A percentile compares a stretch with the other conserved stretches of the same genome.
These are phyloP conservation scores for Sinocyclocheilus anophthalmus DNA, from an alignment of 2,113 vertebrate species.

Conservation along the genomic window DNA sequence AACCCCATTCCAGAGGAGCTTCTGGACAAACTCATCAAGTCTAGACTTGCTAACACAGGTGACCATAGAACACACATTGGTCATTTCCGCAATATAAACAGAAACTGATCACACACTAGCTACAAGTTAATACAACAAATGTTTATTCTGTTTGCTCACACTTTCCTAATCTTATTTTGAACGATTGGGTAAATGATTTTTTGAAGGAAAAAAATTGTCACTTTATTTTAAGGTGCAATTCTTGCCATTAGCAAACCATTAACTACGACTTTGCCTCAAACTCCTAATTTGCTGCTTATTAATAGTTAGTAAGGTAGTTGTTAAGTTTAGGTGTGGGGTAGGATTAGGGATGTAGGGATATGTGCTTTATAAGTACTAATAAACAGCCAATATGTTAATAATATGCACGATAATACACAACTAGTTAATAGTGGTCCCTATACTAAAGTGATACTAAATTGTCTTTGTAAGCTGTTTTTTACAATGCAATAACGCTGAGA, in stretches of 20 bases:
- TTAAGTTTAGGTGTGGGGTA: too few relatives aligned
- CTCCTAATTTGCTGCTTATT: too few relatives aligned
- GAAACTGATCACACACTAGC: background rate
- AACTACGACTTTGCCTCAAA: too few relatives aligned
- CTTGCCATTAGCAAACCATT: too few relatives aligned
- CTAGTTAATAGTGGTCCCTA: too few relatives aligned
- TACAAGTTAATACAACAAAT: background rate
- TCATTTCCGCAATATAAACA: background rate
- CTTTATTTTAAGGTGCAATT: too few relatives aligned
- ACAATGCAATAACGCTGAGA: background rate
- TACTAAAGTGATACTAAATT: too few relatives aligned
- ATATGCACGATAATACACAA: too few relatives aligned
- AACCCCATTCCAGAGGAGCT: slow-evolving; percentile 82
- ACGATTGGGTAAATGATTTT: background rate
- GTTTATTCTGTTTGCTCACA: background rate
- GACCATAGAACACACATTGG: background rate
- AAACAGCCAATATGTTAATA: too few relatives aligned
- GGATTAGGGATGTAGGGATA: too few relatives aligned
- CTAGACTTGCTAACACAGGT: slow-evolving; percentile 95
- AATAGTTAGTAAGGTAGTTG: too few relatives aligned
- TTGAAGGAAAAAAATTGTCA: background rate
- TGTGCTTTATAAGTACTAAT: too few relatives aligned
- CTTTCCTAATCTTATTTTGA: background rate
- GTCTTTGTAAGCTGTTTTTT: background rate
- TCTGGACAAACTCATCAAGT: slow-evolving; percentile 90